These are phyloP conservation scores for Plumapathes pennacea DNA, from an alignment of 92 coral and sea anemone species.

Conservation along the genomic window DNA sequence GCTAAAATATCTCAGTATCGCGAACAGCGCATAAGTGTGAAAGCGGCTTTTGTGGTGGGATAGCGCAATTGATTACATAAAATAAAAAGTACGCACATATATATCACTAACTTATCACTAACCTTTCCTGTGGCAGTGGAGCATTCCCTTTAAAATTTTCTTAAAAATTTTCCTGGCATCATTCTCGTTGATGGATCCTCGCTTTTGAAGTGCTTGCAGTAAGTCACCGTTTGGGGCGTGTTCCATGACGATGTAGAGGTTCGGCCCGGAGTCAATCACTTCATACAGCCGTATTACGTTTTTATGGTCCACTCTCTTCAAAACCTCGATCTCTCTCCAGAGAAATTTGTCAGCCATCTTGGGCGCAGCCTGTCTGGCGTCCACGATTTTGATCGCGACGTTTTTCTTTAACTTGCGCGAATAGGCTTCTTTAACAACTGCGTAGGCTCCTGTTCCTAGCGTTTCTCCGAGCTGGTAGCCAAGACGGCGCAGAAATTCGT, in stretches of 20 bases:
- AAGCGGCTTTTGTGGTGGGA: not conserved
- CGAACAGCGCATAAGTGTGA: not conserved
- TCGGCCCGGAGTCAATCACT: conserved; percentile 58
- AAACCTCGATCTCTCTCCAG: conserved; percentile 74
- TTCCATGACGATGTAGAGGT: conserved; percentile 81
- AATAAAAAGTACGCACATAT: not conserved
- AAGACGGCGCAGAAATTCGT: conserved; percentile 19
- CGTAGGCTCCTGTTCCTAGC: conserved; percentile 80
- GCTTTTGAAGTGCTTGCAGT: conserved; percentile 53
- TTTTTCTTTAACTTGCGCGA: conserved; percentile 36
- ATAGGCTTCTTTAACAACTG: conserved; percentile 67
- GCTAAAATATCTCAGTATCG: no score
- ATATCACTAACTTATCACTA: not conserved
- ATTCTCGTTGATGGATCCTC: conserved; percentile 42
- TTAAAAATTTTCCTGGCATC: conserved; percentile 67
- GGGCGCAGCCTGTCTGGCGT: conserved; percentile 37
- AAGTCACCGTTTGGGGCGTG: conserved; percentile 73
- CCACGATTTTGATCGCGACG: conserved; percentile 65
- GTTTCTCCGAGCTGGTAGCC: conserved; percentile 63
- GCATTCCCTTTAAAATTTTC: conserved; percentile 59
- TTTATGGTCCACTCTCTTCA: conserved; percentile 64
- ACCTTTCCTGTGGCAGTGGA: conserved; percentile 77
- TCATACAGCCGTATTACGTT: conserved; percentile 67
- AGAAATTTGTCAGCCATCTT: conserved; percentile 53
- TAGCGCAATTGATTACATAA: not conserved